Evolutionary conservation across 1,140 invertebrate species (phyloP).

Genomic region (Laupala kohalensis): DNA sequence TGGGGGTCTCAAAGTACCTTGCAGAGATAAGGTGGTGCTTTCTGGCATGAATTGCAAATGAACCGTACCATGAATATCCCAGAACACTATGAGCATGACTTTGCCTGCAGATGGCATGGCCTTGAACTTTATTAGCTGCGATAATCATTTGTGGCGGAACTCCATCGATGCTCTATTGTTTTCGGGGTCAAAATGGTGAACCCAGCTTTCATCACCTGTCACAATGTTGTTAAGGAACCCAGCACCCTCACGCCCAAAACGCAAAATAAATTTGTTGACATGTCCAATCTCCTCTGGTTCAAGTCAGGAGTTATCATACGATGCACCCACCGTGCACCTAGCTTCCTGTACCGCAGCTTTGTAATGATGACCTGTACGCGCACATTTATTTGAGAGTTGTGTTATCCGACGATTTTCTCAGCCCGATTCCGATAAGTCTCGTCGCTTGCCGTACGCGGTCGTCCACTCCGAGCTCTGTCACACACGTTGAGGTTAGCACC

Average conservation of each 20-base stretch:
- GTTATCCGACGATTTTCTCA: too few species aligned
- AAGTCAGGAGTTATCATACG: too few species aligned
- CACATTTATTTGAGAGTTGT: too few species aligned
- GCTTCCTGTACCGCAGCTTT: too few species aligned
- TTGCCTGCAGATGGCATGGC: not conserved
- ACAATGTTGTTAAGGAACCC: slow-evolving; percentile 6
- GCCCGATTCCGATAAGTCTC: too few species aligned
- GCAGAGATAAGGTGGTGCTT: slow-evolving; percentile 1
- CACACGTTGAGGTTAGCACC: too few species aligned
- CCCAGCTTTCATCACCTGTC: slow-evolving; percentile 5
- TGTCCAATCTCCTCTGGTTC: too few species aligned
- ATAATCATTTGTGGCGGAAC: not conserved
- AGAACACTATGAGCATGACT: not conserved
- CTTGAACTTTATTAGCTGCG: too few species aligned
- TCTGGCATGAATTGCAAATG: not conserved
- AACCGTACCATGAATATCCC: not conserved
- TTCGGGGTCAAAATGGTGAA: slow-evolving; percentile 3
- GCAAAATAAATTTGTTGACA: not conserved
- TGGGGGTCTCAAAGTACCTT: not conserved
- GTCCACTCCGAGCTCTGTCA: too few species aligned
- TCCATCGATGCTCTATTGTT: slow-evolving; percentile 2
- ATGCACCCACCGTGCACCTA: too few species aligned
- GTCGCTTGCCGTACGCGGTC: too few species aligned
- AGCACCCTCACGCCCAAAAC: not conserved
- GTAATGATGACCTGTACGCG: too few species aligned